These are phyloP conservation scores for Leucophora obtusa DNA, from an alignment of 2,888 invertebrate species.

Conservation along the genomic window DNA sequence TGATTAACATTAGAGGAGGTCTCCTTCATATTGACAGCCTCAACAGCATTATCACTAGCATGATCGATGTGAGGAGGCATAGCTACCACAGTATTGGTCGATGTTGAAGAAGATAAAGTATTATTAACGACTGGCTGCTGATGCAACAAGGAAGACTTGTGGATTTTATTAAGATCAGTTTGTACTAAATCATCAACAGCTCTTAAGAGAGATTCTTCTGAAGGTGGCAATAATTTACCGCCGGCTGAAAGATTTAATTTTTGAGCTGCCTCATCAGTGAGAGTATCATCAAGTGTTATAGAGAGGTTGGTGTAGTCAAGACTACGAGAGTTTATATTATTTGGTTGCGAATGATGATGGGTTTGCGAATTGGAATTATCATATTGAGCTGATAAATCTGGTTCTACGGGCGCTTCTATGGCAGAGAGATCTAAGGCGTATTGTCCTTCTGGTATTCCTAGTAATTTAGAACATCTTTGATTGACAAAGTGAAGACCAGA, in stretches of 20 bases:
- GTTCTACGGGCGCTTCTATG: conserved; percentile 73
- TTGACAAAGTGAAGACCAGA: conserved; percentile 76
- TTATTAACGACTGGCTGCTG: conserved; percentile 49
- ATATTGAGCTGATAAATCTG: conserved; percentile 63
- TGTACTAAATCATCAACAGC: conserved; percentile 76
- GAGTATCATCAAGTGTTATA: conserved; percentile 76
- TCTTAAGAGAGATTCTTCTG: conserved; percentile 77
- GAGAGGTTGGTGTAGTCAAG: conserved; percentile 76
- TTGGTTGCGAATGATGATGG: conserved; percentile 26
- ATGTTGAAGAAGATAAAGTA: conserved; percentile 47
- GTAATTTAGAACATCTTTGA: conserved; percentile 72
- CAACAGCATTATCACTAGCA: conserved; percentile 78
- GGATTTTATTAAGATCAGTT: conserved; percentile 69
- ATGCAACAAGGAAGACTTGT: conserved; percentile 42
- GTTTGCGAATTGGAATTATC: conserved; percentile 57
- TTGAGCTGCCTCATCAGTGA: conserved; percentile 76
- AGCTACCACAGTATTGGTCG: conserved; percentile 39
- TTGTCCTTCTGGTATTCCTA: conserved; percentile 78
- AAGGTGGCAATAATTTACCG: conserved; percentile 75
- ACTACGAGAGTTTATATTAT: conserved; percentile 66
- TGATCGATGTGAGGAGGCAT: conserved; percentile 75
- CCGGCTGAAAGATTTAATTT: conserved; percentile 77
- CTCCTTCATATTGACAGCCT: conserved; percentile 76
- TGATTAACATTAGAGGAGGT: conserved; percentile 66
- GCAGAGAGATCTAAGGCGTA: conserved; percentile 76